A percentile compares a stretch with the other conserved stretches of the same genome.
phyloP scores from a whole-genome alignment of 2,113 vertebrate species.

The Labeo catla region DNA sequence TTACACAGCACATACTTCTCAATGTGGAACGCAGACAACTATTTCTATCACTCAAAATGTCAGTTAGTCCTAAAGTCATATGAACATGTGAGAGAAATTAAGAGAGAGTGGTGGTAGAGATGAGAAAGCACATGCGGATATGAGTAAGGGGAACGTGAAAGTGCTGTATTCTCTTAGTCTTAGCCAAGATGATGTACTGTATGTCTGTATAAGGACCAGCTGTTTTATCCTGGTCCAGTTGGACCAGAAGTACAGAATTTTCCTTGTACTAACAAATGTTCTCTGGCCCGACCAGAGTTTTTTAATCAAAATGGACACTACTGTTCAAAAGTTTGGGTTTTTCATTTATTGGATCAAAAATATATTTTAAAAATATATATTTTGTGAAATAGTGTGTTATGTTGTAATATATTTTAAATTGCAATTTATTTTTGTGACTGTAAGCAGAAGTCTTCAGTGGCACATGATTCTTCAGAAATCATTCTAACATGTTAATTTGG shows the following conservation, averaged over 20 bases:
- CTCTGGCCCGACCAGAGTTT: too few relatives aligned
- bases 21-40: conserved; percentile 59
- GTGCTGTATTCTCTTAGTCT: background rate
- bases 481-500: background rate
- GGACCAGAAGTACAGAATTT: background rate
- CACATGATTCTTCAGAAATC: background rate
- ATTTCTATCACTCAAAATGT: conserved; percentile 55
- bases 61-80: background rate
- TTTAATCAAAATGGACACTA: too few relatives aligned
- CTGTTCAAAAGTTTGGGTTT: too few relatives aligned
- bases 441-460: background rate
- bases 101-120: background rate
- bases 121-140: background rate
- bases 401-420: too few relatives aligned
- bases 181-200: background rate
- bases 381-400: too few relatives aligned
- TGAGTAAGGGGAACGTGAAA: background rate
- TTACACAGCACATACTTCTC: conserved; percentile 51
- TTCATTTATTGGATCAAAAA: too few relatives aligned
- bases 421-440: too few relatives aligned
- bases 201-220: background rate
- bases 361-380: too few relatives aligned
- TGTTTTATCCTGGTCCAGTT: background rate
- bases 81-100: conserved; percentile 44
- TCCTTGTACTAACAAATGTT: background rate